Evolutionary conservation across 2,797 vertebrate genomes (phyloP).

Genomic region (Gambusia yucatana): DNA sequence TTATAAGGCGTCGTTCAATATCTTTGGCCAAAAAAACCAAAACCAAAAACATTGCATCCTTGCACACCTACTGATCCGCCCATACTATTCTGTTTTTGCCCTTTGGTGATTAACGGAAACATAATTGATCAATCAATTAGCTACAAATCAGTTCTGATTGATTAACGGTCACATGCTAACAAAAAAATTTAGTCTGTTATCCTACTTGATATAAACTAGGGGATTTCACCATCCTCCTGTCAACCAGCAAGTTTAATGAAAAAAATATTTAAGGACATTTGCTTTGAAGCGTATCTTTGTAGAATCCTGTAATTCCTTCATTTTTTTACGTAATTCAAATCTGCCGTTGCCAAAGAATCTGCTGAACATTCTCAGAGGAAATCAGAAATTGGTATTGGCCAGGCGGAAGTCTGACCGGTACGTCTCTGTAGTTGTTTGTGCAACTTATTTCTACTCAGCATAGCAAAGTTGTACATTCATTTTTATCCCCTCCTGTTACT

Average conservation of each 20-base stretch:
- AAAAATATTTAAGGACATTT: background rate
- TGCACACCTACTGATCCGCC: background rate
- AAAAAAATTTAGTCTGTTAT: background rate
- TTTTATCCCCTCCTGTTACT: background rate
- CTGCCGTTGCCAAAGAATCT: background rate
- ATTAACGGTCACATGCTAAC: background rate
- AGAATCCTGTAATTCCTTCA: background rate
- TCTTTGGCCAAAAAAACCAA: background rate
- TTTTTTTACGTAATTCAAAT: background rate
- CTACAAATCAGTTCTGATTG: background rate
- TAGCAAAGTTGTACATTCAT: background rate
- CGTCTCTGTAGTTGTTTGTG: background rate
- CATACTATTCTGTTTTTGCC: background rate
- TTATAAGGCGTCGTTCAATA: background rate
- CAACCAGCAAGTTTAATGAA: background rate
- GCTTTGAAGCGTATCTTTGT: background rate
- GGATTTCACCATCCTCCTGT: background rate
- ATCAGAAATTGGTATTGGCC: background rate
- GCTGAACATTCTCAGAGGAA: background rate
- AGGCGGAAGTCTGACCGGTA: background rate
- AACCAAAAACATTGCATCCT: background rate
- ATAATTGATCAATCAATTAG: background rate
- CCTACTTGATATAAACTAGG: background rate
- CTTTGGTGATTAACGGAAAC: background rate
- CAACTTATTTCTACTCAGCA: background rate